Base-by-base conservation (phyloP, 1,140 invertebrate species). In the Phthorimaea operculella region DNA sequence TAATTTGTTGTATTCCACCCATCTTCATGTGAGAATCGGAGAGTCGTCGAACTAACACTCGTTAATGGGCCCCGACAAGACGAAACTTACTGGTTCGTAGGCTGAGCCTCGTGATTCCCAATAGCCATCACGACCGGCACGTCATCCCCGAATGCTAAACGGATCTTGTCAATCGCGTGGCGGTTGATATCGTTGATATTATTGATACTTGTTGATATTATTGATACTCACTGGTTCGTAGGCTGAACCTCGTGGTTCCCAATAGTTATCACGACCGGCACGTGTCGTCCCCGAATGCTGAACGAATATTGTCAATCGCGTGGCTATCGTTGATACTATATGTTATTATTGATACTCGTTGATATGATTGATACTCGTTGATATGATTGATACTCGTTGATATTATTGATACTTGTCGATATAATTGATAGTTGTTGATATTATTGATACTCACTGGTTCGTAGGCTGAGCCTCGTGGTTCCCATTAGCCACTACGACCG, bases 231-330 rank as follows among this genome's bases (percentile, higher is more conserved):
- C 92, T 91, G 89, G 83, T 97, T 96, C 5, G 94, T 86, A 4
- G 96, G 96, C 81, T 94, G 90, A 39, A 93, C 88, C 81, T 98
- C 96, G 66, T 98, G 96, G 75, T 98, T 98, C 45, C 95, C 96
- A 47, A 98, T 78, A 50, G 91, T 87, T 3, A 92, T 90, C 72
- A 90, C 91, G 1, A 97, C 86, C 0, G 88, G 85, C 18, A 88
- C 90, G 48, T 90, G n/a, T n/a, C 88, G 21, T 90, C 84, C 0
- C 88, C 86, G 59, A 95, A 92, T 28, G 87, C 87, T 34, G 87
- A 70, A 9, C 87, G 83, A 14, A 96, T 83, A 54, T 89, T 79
- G 5, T 86, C 60, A 28, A 88, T 88, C 16, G 90, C 81, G 55
- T 89, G 84, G 9, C 76, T 72, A 14, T 95, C 74, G 0, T 87